Conservation (phyloP, 2,113 vertebrate genomes). For the Fulmarus glacialis region DNA sequence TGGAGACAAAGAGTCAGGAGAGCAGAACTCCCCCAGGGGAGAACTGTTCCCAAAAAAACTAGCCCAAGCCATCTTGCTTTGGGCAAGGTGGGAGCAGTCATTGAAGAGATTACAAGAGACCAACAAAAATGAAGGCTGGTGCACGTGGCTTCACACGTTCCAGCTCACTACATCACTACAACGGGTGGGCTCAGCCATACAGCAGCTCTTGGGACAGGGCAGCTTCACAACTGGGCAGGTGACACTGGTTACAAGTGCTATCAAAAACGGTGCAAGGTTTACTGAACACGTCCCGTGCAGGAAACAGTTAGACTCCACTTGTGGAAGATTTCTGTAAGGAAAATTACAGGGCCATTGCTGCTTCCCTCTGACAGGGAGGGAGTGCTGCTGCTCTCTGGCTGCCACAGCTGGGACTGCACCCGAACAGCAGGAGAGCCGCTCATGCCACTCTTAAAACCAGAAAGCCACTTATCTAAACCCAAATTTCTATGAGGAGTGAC, state of each 20-base stretch:
- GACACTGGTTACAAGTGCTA: neutral
- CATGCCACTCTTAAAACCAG: neutral
- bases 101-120: neutral
- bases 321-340: neutral
- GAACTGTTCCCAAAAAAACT: neutral
- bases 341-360: neutral
- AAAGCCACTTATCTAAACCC: neutral
- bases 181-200: neutral
- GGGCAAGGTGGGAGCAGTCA: neutral
- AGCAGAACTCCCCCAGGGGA: neutral
- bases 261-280: neutral
- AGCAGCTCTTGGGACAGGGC: neutral
- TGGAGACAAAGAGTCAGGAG: neutral
- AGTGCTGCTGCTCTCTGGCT: neutral
- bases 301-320: neutral
- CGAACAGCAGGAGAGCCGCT: neutral
- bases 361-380: neutral
- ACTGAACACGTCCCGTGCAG: rapidly evolving
- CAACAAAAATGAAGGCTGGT: neutral
- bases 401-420: neutral
- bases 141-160: neutral
- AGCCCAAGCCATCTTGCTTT: neutral
- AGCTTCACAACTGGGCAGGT: neutral
- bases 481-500: neutral
- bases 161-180: neutral